Evolutionary conservation across 92 coral and sea anemone genomes (phyloP).

Genomic region (Zoanthus solanderi): DNA sequence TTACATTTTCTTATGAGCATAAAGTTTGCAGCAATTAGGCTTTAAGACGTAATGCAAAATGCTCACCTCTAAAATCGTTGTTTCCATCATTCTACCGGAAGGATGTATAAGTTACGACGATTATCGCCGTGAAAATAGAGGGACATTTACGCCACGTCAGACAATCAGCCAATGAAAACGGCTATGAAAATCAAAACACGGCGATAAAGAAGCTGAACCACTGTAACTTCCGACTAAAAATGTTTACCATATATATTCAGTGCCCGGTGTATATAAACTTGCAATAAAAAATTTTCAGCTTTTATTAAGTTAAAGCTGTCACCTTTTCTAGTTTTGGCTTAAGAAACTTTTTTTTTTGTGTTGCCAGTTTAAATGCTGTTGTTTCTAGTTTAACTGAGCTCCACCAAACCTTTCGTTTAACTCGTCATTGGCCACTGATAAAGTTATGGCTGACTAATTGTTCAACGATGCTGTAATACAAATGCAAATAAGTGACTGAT

Average conservation of each 20-base stretch:
- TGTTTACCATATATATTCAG: too few relatives aligned
- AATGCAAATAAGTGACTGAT: too few relatives aligned
- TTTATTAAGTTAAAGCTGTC: background rate
- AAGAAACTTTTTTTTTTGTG: background rate
- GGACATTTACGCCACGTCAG: background rate
- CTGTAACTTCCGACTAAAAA: background rate
- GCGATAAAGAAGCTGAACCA: background rate
- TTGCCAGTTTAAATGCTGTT: too few relatives aligned
- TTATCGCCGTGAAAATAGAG: background rate
- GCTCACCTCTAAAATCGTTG: too few relatives aligned
- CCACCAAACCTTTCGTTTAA: too few relatives aligned
- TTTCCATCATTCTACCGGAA: background rate
- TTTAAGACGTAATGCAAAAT: background rate
- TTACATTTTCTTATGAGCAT: background rate
- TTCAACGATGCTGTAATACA: too few relatives aligned
- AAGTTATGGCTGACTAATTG: too few relatives aligned
- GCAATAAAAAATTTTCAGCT: background rate
- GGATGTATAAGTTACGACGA: background rate
- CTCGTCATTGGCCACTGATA: too few relatives aligned
- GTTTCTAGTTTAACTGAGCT: too few relatives aligned
- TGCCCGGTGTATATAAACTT: too few relatives aligned
- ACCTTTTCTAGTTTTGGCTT: background rate
- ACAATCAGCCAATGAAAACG: constrained; percentile 8
- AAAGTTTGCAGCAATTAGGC: background rate
- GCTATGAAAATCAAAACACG: constrained; percentile 24